Base-by-base conservation (phyloP, 2,888 invertebrate genomes). In the Archaeoteleia sp. region DNA sequence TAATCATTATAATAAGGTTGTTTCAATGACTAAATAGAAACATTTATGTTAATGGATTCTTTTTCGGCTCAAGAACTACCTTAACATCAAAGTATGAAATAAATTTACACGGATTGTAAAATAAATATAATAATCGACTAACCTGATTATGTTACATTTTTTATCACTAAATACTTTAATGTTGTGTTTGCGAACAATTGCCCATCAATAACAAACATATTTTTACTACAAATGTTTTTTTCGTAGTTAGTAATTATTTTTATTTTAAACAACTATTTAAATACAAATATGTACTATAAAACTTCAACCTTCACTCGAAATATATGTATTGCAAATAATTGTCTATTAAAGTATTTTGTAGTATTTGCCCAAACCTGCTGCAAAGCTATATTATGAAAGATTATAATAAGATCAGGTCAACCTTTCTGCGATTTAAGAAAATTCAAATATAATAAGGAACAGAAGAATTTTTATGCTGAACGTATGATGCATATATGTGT, bases 401-500 rank as follows among this genome's bases (percentile, higher is more conserved):
- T 49, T 51, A 63, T 63, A 9, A 53, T 53, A 54, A 39, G 48
- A 69, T 69, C 61, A 34, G 61, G 48, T 40, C 48, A 60, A n/a
- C 42, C 46, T 57, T 57, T 69, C 46, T 53, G 65, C 69, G 53
- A 62, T 46, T 66, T 43, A 54, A 58, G 53, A 30, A 69, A 34
- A 51, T 61, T 45, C 61, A 48, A 30, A 46, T 57, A 57, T 46
- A 65, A 53, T 69, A 74, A 74, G 72, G 68, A 68, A 65, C 62
- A 67, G 63, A 68, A 58, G 63, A 63, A 76, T 74, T 77, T 74
- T 73, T 73, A 79, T 75, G 74, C 74, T 76, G 73, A 75, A 75
- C 72, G 71, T 75, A 76, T 71, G 70, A 70, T 76, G 68, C 74
- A 74, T 76, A 74, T 71, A 72, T 73, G 71, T 75, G 69, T 69